Base-by-base conservation (phyloP, 2,113 vertebrate species). In the Rhegmatorhina hoffmannsi region DNA sequence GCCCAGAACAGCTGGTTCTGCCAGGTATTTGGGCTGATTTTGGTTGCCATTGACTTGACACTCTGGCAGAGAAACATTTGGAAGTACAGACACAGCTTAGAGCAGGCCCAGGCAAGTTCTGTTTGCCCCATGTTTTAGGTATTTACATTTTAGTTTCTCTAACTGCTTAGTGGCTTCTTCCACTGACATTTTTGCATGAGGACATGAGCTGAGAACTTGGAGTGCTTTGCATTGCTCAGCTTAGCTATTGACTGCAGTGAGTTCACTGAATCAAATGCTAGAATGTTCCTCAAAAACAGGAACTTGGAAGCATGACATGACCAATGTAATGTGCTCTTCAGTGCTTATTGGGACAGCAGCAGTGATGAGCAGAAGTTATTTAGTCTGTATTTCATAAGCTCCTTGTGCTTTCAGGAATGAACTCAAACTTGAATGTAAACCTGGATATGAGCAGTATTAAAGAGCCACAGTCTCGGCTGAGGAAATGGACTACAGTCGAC, bases 351-450 rank as follows among this genome's bases (percentile, higher is more conserved):
- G 60, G 47, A 19, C 87, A 62, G 7, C 34, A 59, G n/a, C 6
- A 24, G 38, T 73, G n/a, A 15, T 46, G 62, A 77, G 31, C 44
- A 40, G 34, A 21, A 70, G 66, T 28, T 8, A 1, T 36, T 11
- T 15, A 16, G 3, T 8, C 47, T 14, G 38, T 95, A 5, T 91
- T 94, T 55, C 67, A 87, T 23, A 12, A 49, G 38, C 36, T 36
- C 6, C 85, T 7, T 94, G 4, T 90, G 74, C 83, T 93, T 90
- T 63, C 55, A 99, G 99, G 99, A 98, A 98, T 99, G 98, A 99
- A 99, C 97, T 98, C 99, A 98, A 99, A 99, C 98, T 98, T 99
- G 99, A 99, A 99, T 99, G 99, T 99, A 99, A 98, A 98, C 98
- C 97, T 99, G 98, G 99, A 99, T 95, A 98, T 99, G 98, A 98